A percentile compares a stretch with the other conserved stretches of the same genome.
Conservation (phyloP, 1,140 invertebrate genomes). For the Neocloeon triangulifer region DNA sequence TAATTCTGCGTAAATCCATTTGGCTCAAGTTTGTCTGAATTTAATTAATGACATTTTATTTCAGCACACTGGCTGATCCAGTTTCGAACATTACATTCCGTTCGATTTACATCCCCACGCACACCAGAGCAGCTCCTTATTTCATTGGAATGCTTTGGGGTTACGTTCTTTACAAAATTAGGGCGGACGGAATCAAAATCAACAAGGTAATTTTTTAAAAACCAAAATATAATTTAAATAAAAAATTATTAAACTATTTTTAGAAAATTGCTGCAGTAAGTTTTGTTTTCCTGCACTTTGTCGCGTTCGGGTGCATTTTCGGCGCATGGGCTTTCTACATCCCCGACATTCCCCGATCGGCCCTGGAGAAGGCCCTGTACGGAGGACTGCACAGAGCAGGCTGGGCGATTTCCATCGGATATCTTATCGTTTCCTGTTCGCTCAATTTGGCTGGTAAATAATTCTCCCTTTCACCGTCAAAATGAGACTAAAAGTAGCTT, state of each 20-base stretch:
- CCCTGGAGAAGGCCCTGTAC: conserved; percentile 34
- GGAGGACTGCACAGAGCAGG: conserved; percentile 34
- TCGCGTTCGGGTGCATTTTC: conserved; percentile 28
- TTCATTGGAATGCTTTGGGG: conserved; percentile 35
- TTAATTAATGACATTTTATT: not conserved
- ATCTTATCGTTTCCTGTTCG: conserved; percentile 44
- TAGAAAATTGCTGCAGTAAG: too few relatives aligned
- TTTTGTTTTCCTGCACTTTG: too few relatives aligned
- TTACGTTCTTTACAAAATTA: conserved; percentile 33
- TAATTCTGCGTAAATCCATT: too few relatives aligned
- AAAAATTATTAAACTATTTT: too few relatives aligned
- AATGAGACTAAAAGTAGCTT: not conserved
- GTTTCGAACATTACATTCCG: conserved; percentile 29
- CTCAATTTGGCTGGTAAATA: conserved; percentile 39
- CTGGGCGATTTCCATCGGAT: conserved; percentile 39
- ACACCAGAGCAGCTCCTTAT: conserved; percentile 41
- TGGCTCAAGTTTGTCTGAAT: too few relatives aligned
- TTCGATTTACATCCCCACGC: conserved; percentile 39
- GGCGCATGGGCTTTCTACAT: conserved; percentile 32
- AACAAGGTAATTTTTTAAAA: too few relatives aligned
- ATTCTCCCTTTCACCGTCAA: too few relatives aligned
- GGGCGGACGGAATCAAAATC: conserved; percentile 25
- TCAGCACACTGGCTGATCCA: not conserved
- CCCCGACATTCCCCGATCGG: conserved; percentile 19
- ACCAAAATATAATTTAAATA: too few relatives aligned